A percentile compares a stretch with the other conserved stretches of the same genome.
phyloP scores from a whole-genome alignment of 1,140 invertebrate genomes.

The Caerostris extrusa region DNA sequence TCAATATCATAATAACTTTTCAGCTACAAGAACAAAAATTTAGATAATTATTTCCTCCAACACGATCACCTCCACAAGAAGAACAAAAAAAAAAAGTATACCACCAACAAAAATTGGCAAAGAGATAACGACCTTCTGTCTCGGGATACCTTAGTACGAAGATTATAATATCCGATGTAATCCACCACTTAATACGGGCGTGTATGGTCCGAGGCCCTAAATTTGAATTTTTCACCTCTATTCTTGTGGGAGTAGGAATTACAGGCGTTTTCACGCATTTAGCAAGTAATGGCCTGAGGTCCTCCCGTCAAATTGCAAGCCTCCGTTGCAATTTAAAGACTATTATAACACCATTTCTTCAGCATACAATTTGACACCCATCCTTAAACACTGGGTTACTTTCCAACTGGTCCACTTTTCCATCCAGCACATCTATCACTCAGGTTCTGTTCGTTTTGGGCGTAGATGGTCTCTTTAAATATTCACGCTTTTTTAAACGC shows the following conservation, averaged over 20 bases:
- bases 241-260: slow-evolving; percentile 56
- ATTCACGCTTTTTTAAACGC: slow-evolving; percentile 66
- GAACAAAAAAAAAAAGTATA: not conserved
- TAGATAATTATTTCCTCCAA: slow-evolving; percentile 39
- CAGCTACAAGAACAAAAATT: not conserved
- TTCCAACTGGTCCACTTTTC: slow-evolving; percentile 58
- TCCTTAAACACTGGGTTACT: slow-evolving; percentile 60
- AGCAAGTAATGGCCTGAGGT: slow-evolving; percentile 36
- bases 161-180: slow-evolving; percentile 27
- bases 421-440: not conserved
- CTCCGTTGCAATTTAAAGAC: slow-evolving; percentile 66
- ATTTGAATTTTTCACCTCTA: slow-evolving; percentile 72
- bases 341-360: slow-evolving; percentile 75
- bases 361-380: slow-evolving; percentile 63
- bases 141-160: not conserved
- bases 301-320: slow-evolving; percentile 51
- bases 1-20: slow-evolving; percentile 47
- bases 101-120: not conserved
- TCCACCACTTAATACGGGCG: slow-evolving; percentile 56
- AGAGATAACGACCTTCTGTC: slow-evolving; percentile 13
- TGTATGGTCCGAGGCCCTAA: not conserved
- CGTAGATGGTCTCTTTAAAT: slow-evolving; percentile 25
- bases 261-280: slow-evolving; percentile 58
- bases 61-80: not conserved
- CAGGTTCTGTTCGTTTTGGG: not conserved